Conservation (phyloP, 2,888 invertebrate species). For the Caenorhabditis japonica region DNA sequence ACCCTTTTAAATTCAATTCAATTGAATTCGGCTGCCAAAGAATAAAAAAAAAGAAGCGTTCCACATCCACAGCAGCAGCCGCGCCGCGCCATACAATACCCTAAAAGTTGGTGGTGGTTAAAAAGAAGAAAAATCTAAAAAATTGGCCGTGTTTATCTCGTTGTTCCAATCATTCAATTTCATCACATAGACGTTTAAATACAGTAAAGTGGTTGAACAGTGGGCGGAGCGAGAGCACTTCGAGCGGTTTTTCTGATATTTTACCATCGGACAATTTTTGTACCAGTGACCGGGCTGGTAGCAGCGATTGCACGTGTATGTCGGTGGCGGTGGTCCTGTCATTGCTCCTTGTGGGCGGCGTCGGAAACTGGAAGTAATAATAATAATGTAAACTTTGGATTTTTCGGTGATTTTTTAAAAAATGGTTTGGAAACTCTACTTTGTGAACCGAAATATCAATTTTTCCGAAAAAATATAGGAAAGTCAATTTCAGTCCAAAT, state of each 20-base stretch:
- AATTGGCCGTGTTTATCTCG: no score
- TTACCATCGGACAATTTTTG: slow-evolving; percentile 87
- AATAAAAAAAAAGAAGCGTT: no score
- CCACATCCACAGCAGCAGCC: no score
- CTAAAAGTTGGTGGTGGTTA: no score
- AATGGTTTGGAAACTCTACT: background rate
- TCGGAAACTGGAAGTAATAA: slow-evolving; percentile 84
- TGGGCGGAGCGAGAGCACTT: background rate
- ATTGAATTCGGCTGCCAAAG: no score
- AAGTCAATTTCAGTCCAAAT: no score
- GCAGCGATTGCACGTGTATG: slow-evolving; percentile 94
- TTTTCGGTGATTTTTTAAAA: background rate
- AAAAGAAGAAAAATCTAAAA: no score
- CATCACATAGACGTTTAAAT: background rate
- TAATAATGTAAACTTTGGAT: no score
- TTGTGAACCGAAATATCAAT: no score
- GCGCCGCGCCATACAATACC: no score
- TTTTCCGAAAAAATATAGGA: no score
- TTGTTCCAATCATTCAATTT: no score
- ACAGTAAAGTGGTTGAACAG: slow-evolving; percentile 16
- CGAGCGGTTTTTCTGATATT: slow-evolving; percentile 9
- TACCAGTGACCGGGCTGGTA: slow-evolving; percentile 97
- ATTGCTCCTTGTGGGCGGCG: slow-evolving; percentile 88
- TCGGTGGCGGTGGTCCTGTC: slow-evolving; percentile 89
- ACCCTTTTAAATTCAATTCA: slow-evolving; percentile 7